Evolutionary conservation across 2,888 invertebrate species (phyloP).

Genomic region (Phyllotreta striolata): DNA sequence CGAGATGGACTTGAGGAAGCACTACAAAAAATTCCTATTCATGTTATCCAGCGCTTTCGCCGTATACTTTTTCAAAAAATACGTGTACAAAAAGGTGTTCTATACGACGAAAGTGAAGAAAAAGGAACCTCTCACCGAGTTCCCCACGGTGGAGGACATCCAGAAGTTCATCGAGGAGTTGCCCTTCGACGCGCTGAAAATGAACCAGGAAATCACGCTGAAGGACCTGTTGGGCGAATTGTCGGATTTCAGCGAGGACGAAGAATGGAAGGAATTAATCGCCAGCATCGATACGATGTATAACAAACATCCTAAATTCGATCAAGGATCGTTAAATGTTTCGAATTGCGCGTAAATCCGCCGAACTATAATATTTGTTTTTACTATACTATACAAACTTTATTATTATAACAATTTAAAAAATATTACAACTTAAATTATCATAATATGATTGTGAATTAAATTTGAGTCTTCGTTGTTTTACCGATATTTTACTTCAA

Average conservation of each 20-base stretch:
- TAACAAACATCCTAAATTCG: slow-evolving; percentile 46
- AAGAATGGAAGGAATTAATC: slow-evolving; percentile 54
- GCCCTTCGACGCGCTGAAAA: slow-evolving; percentile 49
- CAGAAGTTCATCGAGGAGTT: slow-evolving; percentile 52
- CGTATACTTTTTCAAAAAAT: slow-evolving; percentile 39
- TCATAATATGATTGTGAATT: too few species aligned
- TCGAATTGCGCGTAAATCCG: too few species aligned
- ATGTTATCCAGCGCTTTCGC: slow-evolving; percentile 39
- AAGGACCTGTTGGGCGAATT: slow-evolving; percentile 52
- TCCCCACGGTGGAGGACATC: slow-evolving; percentile 52
- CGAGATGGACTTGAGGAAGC: slow-evolving; percentile 41
- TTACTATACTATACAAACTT: too few species aligned
- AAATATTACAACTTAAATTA: too few species aligned
- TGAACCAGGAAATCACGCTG: slow-evolving; percentile 47
- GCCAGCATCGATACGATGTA: slow-evolving; percentile 52
- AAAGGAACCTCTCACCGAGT: slow-evolving; percentile 44
- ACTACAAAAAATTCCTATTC: slow-evolving; percentile 42
- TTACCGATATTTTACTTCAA: too few species aligned
- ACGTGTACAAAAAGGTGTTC: slow-evolving; percentile 35
- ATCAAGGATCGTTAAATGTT: too few species aligned
- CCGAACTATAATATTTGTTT: too few species aligned
- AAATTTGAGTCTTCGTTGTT: too few species aligned
- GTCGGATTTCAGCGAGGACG: slow-evolving; percentile 52
- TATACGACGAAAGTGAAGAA: slow-evolving; percentile 36
- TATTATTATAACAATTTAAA: too few species aligned